Percentiles rank a stretch among this genome's conserved stretches.
Evolutionary conservation across 2,113 vertebrate genomes (phyloP).

Genomic region (Phodopus roborovskii): DNA sequence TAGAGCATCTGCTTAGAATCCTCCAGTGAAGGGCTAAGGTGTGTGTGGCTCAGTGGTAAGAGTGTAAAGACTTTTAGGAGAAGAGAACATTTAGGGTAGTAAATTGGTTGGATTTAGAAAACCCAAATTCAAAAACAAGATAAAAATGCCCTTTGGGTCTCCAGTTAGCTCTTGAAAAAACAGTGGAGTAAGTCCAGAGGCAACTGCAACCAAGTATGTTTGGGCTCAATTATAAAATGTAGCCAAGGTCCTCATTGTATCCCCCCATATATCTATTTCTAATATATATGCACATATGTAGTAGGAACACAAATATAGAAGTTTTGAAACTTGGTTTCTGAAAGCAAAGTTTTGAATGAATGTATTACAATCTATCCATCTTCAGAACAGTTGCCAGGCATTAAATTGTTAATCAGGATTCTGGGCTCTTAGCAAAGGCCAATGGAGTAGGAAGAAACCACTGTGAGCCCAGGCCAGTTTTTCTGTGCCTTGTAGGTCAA

Average conservation of each 20-base stretch:
- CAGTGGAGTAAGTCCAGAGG: background rate
- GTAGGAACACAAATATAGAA: background rate
- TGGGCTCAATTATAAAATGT: background rate
- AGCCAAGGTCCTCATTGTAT: background rate
- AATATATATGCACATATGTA: background rate
- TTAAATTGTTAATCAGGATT: background rate
- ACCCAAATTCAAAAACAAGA: background rate
- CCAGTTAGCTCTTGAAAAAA: background rate
- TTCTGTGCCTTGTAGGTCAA: too few relatives aligned
- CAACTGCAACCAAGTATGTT: background rate
- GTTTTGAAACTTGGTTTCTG: background rate
- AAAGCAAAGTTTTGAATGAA: background rate
- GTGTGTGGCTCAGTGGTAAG: background rate
- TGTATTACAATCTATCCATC: background rate
- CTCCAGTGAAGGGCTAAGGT: background rate
- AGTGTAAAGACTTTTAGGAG: background rate
- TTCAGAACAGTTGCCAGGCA: background rate
- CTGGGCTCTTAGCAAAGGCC: background rate
- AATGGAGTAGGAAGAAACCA: background rate
- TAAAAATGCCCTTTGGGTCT: background rate
- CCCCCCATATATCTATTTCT: background rate
- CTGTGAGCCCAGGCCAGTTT: background rate
- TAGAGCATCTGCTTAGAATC: too few relatives aligned
- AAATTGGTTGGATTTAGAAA: background rate
- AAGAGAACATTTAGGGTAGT: background rate